phyloP scores from a whole-genome alignment of 2,113 vertebrate species.

The Sebastes fasciatus region DNA sequence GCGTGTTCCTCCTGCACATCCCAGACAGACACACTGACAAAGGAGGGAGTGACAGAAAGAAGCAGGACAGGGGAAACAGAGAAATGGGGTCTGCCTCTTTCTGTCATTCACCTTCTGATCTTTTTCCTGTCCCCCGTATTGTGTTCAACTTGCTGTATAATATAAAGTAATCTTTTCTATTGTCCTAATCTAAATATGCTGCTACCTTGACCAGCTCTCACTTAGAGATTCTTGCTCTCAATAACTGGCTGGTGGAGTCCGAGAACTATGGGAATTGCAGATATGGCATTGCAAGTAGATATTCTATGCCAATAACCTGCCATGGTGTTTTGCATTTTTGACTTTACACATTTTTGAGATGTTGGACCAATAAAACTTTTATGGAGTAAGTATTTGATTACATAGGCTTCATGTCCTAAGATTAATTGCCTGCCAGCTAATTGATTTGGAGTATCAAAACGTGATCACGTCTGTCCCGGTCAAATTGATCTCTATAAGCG shows the following conservation, averaged over 20 bases:
- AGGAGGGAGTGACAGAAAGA: conserved; percentile 44
- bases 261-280: background rate
- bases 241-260: conserved; percentile 11
- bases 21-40: conserved; percentile 48
- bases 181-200: conserved; percentile 23
- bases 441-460: background rate
- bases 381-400: background rate
- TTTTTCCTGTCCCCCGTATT: conserved; percentile 16
- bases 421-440: background rate
- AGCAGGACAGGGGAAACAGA: conserved; percentile 26
- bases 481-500: too few relatives aligned
- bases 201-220: background rate
- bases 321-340: conserved; percentile 3
- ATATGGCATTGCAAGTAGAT: background rate
- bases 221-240: background rate
- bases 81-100: conserved; percentile 38
- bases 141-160: conserved; percentile 25
- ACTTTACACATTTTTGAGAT: background rate
- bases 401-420: background rate
- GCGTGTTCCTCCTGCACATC: conserved; percentile 59
- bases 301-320: background rate
- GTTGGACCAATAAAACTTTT: background rate
- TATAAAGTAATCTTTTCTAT: conserved; percentile 18
- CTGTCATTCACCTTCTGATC: conserved; percentile 46
- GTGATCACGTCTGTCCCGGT: too few relatives aligned